Base-by-base conservation (phyloP, 1,140 invertebrate genomes). In the Drosophila simulans region DNA sequence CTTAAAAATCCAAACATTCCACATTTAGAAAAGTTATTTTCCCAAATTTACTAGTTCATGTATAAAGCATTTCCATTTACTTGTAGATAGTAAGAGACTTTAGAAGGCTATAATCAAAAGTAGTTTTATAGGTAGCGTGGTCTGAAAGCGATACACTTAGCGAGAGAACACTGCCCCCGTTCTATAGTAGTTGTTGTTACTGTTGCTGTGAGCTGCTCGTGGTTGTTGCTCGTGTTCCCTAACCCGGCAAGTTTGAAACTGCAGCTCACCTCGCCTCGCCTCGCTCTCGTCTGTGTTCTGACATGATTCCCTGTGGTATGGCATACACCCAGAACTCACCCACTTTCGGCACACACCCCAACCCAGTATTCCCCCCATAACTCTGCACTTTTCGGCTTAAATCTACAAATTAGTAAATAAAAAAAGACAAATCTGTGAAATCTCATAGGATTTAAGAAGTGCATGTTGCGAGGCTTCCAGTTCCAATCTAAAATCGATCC, bases 391-490 rank as follows among this genome's bases (percentile, higher is more conserved):
- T 69, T 39, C 15, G 31, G 25, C 22, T 20, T 25, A 11, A 34
- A 27, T 13, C 10, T 27, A 17, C 5, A 25, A 12, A 46, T 35
- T 37, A 34, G n/a, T 53, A 8, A 15, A 45, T 10, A 51, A 31
- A 20, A 7, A 59, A 56, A 20, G 5, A 37, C 51, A 31, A 7
- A 46, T 40, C 63, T 69, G 68, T 57, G 52, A 64, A 71, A 70
- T 71, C 68, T 64, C 59, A 69, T 53, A 58, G 42, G 46, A 25
- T 60, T 22, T 51, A 80, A 45, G 49, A 68, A 71, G 43, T 68
- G 80, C 80, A 83, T 84, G 72, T 20, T 83, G 70, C 64, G 75
- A 77, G 80, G 72, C 77, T 85, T 70, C n/a, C 58, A 20, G 58
- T 85, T 66, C 17, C 58, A 20, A 69, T 12, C 55, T 59, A 43